Base-by-base conservation (phyloP, 1,140 invertebrate genomes). In the Macrocentrus cingulum region DNA sequence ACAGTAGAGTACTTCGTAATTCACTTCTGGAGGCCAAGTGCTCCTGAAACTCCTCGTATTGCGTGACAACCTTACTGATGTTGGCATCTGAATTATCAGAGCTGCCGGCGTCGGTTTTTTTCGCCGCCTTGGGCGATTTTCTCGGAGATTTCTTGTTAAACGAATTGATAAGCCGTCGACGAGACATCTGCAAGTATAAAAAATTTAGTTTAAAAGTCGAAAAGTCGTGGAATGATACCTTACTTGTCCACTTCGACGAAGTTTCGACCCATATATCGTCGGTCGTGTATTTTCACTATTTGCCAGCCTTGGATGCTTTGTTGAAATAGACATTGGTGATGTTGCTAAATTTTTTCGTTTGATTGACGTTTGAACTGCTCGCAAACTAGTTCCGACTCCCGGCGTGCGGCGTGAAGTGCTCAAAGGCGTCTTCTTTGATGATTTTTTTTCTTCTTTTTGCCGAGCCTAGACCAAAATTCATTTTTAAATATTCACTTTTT, bases 21-120 rank as follows among this genome's bases (percentile, higher is more conserved):
- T 80, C 76, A 11, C 69, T 66, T 3, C 65, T 67, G 1, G 66
- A 39, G 2, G 67, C 68, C 20, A 80, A 59, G 36, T 78, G 73
- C n/a, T 76, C 69, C 59, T 77, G 72, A 54, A 80, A 80, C 50
- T 76, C 62, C 49, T 61, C 72, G 13, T 80, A 80, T 8, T 0
- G 66, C 60, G 13, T 65, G 58, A 53, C 6, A 59, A 6, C 56
- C 44, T 29, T 53, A 62, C 45, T 39, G 2, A 18, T 51, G 49
- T 15, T 45, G 41, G 37, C 56, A 42, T 44, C 41, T n/a, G 34
- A 44, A 7, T 8, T 15, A 8, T 34, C 16, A 6, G 48, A 13
- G 8, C 44, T 8, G 9, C 9, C 7, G n/a, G 36, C 37, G 36
- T 48, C 57, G 20, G n/a, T 15, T 45, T 25, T 4, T 1, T 46